phyloP scores from a whole-genome alignment of 2,797 vertebrate species.

The Dallia pectoralis region DNA sequence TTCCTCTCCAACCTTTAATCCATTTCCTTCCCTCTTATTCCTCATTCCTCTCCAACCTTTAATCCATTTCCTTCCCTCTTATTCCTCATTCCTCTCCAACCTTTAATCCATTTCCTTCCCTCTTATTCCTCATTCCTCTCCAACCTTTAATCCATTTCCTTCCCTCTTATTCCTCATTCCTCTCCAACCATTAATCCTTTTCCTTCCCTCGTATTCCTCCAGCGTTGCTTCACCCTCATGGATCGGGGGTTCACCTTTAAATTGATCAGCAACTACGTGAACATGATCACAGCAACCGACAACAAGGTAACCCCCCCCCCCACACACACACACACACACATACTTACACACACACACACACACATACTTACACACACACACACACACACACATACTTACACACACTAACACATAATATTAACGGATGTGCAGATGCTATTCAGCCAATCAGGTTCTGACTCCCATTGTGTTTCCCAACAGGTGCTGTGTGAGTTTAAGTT shows the following conservation, averaged over 20 bases:
- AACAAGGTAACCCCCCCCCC: constrained; percentile 80
- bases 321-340: not conserved
- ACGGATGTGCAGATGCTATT: not conserved
- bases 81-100: not conserved
- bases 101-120: not conserved
- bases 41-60: not conserved
- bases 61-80: not conserved
- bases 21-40: not conserved
- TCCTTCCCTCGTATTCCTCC: not conserved
- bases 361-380: not conserved
- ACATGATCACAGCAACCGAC: constrained; percentile 91
- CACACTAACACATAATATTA: not conserved
- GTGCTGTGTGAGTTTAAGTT: constrained; percentile 91
- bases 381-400: not conserved
- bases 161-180: not conserved
- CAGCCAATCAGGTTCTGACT: not conserved
- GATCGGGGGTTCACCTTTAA: constrained; percentile 95
- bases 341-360: not conserved
- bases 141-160: not conserved
- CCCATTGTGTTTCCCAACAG: constrained; percentile 58
- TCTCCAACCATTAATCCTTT: no score
- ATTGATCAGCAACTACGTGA: constrained; percentile 90
- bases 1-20: not conserved
- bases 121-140: not conserved
- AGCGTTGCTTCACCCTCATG: constrained; percentile 97